phyloP scores from a whole-genome alignment of 2,888 invertebrate species.

The Rhingia campestris region DNA sequence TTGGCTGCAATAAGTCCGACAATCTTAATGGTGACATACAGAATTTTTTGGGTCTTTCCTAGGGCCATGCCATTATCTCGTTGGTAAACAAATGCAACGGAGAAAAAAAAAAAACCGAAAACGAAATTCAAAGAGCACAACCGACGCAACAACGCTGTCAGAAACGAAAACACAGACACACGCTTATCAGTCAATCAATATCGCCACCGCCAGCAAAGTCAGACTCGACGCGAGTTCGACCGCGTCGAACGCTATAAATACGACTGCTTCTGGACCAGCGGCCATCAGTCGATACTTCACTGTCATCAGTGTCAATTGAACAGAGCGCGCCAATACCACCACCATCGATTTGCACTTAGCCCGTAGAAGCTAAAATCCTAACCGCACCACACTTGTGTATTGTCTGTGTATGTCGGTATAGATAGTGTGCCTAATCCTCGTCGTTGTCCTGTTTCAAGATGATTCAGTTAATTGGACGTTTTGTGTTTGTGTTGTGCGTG shows the following conservation, averaged over 20 bases:
- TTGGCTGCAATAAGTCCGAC: conserved; percentile 17
- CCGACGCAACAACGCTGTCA: conserved; percentile 10
- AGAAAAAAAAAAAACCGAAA: conserved; percentile 26
- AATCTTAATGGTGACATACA: conserved; percentile 38
- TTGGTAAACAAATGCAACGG: conserved; percentile 29
- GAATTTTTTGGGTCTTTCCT: background rate
- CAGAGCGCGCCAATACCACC: conserved; percentile 8
- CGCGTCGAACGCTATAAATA: conserved; percentile 61
- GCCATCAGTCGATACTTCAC: conserved; percentile 61
- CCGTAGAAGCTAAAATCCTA: too few relatives aligned
- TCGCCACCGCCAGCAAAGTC: conserved; percentile 38
- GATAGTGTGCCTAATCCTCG: conserved; percentile 1
- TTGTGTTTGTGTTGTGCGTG: conserved; percentile 44
- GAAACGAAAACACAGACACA: conserved; percentile 32
- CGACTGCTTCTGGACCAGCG: conserved; percentile 61
- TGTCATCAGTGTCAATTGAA: conserved; percentile 48
- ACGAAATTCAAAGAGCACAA: background rate
- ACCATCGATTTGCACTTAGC: conserved; percentile 25
- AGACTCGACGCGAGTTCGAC: too few relatives aligned
- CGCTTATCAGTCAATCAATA: conserved; percentile 61
- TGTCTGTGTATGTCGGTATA: background rate
- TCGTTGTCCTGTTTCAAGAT: conserved; percentile 43
- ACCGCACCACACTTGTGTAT: too few relatives aligned
- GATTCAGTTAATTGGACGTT: conserved; percentile 49
- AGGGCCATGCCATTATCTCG: conserved; percentile 20